Percentiles rank a stretch among this genome's conserved stretches.
phyloP scores from a whole-genome alignment of 2,113 vertebrate species.

The Dromas ardeola region DNA sequence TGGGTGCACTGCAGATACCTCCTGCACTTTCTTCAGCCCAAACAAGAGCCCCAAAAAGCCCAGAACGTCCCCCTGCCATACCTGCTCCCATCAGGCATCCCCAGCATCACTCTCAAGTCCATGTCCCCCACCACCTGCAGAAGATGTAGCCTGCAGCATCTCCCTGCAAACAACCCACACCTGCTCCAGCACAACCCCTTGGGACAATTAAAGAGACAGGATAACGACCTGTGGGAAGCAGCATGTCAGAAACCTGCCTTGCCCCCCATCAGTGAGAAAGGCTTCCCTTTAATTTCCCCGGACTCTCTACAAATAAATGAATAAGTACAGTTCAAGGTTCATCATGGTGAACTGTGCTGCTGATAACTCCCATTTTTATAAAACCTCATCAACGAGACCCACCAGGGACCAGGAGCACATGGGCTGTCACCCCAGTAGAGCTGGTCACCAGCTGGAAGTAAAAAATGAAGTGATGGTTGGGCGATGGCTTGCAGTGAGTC shows the following conservation, averaged over 20 bases:
- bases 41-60: not conserved
- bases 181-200: not conserved
- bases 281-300: not conserved
- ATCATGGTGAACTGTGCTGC: not conserved
- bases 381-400: not conserved
- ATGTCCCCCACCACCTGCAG: accelerated
- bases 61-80: accelerated
- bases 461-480: not conserved
- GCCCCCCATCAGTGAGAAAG: accelerated
- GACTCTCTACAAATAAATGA: not conserved
- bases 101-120: accelerated
- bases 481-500: not conserved
- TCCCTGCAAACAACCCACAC: not conserved
- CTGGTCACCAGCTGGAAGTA: not conserved
- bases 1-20: not conserved
- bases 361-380: not conserved
- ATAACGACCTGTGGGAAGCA: not conserved
- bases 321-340: not conserved
- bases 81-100: accelerated
- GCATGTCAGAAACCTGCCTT: not conserved
- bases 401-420: not conserved
- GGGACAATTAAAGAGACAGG: not conserved
- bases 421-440: not conserved
- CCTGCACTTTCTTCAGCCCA: not conserved
- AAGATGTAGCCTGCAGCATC: not conserved